Conservation (phyloP, 2,797 vertebrate genomes). For the Spea hammondii region DNA sequence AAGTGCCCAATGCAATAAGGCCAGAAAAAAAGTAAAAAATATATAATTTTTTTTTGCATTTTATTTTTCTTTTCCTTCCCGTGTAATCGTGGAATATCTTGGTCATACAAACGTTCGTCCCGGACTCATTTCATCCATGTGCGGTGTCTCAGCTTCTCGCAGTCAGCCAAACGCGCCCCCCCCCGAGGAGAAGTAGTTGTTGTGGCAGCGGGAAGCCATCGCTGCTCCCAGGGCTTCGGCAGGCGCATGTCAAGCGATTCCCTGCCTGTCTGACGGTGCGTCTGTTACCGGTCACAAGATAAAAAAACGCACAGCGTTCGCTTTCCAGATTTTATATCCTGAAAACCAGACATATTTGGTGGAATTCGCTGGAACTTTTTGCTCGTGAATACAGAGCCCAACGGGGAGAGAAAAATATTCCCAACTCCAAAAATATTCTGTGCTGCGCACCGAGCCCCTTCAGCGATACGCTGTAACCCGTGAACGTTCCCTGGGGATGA, state of each 20-base stretch:
- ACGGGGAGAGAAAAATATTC: no score
- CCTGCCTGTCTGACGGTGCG: conserved; percentile 14
- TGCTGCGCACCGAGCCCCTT: no score
- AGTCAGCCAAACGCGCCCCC: conserved; percentile 38
- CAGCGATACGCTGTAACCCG: no score
- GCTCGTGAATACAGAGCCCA: no score
- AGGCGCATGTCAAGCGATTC: conserved; percentile 43
- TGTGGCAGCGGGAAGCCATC: conserved; percentile 31
- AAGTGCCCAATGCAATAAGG: no score
- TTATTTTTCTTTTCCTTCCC: background rate
- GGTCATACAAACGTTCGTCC: conserved; percentile 33
- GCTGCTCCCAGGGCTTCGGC: conserved; percentile 22
- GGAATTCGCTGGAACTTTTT: no score
- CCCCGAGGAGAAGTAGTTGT: background rate
- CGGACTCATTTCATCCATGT: conserved; percentile 36
- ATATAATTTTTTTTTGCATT: background rate
- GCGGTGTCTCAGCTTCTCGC: conserved; percentile 50
- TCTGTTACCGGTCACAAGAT: conserved; percentile 42
- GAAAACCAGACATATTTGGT: no score
- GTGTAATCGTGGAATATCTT: background rate
- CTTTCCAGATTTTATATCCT: no score
- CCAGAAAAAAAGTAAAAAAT: no score
- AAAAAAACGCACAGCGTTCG: background rate
- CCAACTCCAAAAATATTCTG: no score
- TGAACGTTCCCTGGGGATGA: no score